Evolutionary conservation across 2,888 invertebrate genomes (phyloP).

Genomic region (Trachelus stipa): DNA sequence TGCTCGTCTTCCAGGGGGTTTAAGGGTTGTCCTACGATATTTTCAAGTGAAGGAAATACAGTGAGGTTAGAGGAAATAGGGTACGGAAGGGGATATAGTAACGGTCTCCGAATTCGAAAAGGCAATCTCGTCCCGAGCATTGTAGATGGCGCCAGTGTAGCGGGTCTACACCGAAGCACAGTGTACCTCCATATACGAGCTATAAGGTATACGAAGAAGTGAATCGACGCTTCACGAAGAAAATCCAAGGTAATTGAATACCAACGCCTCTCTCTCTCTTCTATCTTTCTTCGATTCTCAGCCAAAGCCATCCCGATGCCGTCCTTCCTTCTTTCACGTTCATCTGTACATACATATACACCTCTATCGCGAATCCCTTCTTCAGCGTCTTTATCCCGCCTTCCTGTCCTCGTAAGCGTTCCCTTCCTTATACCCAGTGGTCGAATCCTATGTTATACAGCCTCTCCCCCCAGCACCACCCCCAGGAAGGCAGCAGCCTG

Average conservation of each 20-base stretch:
- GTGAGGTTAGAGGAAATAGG: background rate
- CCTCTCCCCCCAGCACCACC: background rate
- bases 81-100: slow-evolving; percentile 11
- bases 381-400: background rate
- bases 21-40: background rate
- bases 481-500: background rate
- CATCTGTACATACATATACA: background rate
- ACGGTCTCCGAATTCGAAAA: slow-evolving; percentile 37
- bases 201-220: slow-evolving; percentile 40
- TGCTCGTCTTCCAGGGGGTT: background rate
- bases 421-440: background rate
- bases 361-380: background rate
- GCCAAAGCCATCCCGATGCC: background rate
- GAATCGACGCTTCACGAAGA: slow-evolving; percentile 59
- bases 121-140: slow-evolving; percentile 50
- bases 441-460: background rate
- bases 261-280: slow-evolving; percentile 25
- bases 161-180: background rate
- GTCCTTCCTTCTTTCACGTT: slow-evolving; percentile 12
- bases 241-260: slow-evolving; percentile 66
- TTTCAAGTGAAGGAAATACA: background rate
- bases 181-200: background rate
- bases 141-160: background rate
- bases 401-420: background rate
- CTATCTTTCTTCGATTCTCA: slow-evolving; percentile 3